Conservation (phyloP, 2,113 vertebrate genomes). For the Gobio gobio region DNA sequence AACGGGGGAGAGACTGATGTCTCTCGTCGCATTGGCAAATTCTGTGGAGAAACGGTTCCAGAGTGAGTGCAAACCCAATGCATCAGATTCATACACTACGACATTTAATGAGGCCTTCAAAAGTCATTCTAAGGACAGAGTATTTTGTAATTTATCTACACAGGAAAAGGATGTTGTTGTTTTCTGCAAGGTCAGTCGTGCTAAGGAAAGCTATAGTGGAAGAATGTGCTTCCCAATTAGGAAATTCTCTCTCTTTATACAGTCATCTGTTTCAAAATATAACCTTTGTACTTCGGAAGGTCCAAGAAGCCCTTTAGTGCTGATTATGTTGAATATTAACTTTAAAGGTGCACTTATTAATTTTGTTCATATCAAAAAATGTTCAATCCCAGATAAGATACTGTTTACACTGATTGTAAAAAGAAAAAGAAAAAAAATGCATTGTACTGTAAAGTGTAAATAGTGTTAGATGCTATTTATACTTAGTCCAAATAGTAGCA, state of each 20-base stretch:
- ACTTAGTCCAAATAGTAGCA: neutral
- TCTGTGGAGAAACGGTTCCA: conserved; percentile 82
- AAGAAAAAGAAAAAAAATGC: too few relatives aligned
- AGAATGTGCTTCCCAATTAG: conserved; percentile 25
- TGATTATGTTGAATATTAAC: neutral
- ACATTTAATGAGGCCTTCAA: neutral
- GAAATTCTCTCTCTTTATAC: neutral
- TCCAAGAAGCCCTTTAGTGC: neutral
- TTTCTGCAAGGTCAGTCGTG: neutral
- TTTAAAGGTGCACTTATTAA: neutral
- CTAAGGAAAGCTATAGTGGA: neutral
- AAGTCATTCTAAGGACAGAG: neutral
- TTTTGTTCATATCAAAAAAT: neutral
- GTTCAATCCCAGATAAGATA: too few relatives aligned
- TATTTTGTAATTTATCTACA: neutral
- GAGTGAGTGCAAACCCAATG: conserved; percentile 72
- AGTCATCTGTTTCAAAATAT: neutral
- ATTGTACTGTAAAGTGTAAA: neutral
- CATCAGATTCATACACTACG: neutral
- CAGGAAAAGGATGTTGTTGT: conserved; percentile 23
- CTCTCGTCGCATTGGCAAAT: conserved; percentile 83
- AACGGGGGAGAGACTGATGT: conserved; percentile 83
- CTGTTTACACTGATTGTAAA: too few relatives aligned
- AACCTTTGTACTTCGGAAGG: neutral
- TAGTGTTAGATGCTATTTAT: neutral